Percentiles rank a stretch among this genome's conserved stretches.
Evolutionary conservation across 2,113 vertebrate species (phyloP).

Genomic region (Sander lucioperca): DNA sequence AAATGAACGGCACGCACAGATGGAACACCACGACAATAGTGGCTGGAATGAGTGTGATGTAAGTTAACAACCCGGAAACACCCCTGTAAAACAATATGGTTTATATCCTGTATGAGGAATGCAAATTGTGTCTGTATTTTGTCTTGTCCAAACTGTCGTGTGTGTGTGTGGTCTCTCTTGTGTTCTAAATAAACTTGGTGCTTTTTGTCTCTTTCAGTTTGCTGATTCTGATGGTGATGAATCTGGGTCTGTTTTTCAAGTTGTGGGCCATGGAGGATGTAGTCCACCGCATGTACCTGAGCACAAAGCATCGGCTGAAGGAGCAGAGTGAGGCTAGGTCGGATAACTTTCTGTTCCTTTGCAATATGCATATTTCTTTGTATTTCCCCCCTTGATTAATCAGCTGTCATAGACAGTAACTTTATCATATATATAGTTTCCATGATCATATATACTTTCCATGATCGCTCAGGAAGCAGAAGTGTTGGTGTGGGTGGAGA

Average conservation of each 20-base stretch:
- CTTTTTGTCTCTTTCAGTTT: slow-evolving; percentile 81
- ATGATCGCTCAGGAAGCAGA: slow-evolving; percentile 23
- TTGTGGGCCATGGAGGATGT: slow-evolving; percentile 94
- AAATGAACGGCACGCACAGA: slow-evolving; percentile 51
- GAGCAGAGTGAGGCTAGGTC: slow-evolving; percentile 79
- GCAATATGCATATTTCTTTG: neutral
- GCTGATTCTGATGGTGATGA: slow-evolving; percentile 91
- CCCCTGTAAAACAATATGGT: too few species aligned
- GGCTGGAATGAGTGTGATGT: slow-evolving; percentile 84
- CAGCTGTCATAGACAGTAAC: neutral
- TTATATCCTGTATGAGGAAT: too few species aligned
- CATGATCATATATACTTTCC: too few species aligned
- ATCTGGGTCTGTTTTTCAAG: slow-evolving; percentile 93
- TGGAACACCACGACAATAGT: slow-evolving; percentile 77
- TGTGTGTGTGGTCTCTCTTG: neutral
- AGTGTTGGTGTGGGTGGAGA: slow-evolving; percentile 22
- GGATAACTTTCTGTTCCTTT: slow-evolving; percentile 3
- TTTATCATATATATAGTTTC: too few species aligned
- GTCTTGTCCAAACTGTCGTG: too few species aligned
- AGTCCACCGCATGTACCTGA: slow-evolving; percentile 89
- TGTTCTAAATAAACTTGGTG: neutral
- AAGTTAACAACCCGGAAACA: slow-evolving; percentile 57
- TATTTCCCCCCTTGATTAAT: neutral
- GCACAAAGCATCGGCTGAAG: slow-evolving; percentile 81
- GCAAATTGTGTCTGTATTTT: too few species aligned